Evolutionary conservation across 2,888 invertebrate species (phyloP).

Genomic region (Phoenoteleia sp.): DNA sequence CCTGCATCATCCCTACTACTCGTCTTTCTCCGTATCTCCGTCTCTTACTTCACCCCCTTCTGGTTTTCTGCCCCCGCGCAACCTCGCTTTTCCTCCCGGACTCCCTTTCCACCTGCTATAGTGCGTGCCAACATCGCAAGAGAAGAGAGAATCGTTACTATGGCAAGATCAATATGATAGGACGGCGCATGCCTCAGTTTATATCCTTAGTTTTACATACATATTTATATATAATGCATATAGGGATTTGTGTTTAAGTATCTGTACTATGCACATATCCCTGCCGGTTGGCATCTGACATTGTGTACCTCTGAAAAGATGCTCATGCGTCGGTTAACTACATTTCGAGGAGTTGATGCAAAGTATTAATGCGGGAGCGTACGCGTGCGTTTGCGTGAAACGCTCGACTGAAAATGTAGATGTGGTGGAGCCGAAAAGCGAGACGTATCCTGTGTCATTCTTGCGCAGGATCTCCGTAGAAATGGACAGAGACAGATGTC

Average conservation of each 20-base stretch:
- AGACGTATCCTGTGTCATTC: neutral
- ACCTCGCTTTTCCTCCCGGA: slow-evolving; percentile 49
- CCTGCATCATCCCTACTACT: slow-evolving; percentile 55
- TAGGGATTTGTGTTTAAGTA: neutral
- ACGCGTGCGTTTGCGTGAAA: neutral
- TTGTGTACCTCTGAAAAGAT: neutral
- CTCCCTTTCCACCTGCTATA: slow-evolving; percentile 76
- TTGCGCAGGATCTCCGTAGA: no score
- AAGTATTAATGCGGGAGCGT: neutral
- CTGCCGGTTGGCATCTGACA: neutral
- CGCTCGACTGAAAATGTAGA: no score
- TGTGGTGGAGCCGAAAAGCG: neutral
- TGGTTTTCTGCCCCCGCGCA: slow-evolving; percentile 24
- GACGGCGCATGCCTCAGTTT: slow-evolving; percentile 84
- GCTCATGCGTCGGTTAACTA: neutral
- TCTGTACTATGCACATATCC: neutral
- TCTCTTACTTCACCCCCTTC: slow-evolving; percentile 42
- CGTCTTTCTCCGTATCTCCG: slow-evolving; percentile 53
- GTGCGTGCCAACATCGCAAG: slow-evolving; percentile 83
- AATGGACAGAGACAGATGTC: no score
- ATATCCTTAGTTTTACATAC: slow-evolving; percentile 47
- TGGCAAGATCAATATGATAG: slow-evolving; percentile 86
- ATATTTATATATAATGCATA: slow-evolving; percentile 3
- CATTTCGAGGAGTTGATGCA: neutral
- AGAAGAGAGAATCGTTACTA: slow-evolving; percentile 86